Percentiles rank a stretch among this genome's conserved stretches.
Conservation (phyloP, 2,113 vertebrate species). For the Hemichromis elongatus region DNA sequence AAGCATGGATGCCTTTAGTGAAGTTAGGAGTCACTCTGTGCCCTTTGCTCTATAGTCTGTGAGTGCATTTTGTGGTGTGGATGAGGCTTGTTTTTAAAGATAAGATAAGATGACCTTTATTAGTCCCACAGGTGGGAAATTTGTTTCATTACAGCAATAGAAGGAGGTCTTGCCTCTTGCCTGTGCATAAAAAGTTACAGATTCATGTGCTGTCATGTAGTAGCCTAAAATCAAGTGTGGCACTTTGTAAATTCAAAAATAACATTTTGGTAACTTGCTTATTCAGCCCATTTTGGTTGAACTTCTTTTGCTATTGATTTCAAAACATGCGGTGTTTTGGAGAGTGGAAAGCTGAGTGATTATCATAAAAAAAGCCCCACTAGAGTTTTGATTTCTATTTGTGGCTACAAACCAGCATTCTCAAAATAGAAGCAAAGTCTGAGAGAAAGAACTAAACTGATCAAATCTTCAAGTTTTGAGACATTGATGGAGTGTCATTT, state of each 20-base stretch:
- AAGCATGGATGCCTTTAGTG: constrained; percentile 44
- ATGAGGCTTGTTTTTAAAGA: constrained; percentile 42
- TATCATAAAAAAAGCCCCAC: constrained; percentile 17
- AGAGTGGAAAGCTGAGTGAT: constrained; percentile 24
- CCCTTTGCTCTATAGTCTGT: constrained; percentile 13
- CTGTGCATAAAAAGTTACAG: neutral
- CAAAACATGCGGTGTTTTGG: constrained; percentile 3
- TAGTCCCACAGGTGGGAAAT: too few relatives aligned
- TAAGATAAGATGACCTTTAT: too few relatives aligned
- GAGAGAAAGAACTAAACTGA: neutral
- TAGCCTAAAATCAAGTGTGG: neutral
- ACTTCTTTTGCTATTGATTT: constrained; percentile 26
- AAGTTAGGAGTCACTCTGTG: constrained; percentile 7
- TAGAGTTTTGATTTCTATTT: constrained; percentile 36
- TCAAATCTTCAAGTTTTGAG: neutral
- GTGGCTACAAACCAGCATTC: neutral
- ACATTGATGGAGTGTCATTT: constrained; percentile 4
- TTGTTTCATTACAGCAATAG: too few relatives aligned
- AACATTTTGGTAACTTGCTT: neutral
- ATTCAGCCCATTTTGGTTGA: neutral
- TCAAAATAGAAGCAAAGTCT: constrained; percentile 12
- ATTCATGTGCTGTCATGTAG: neutral
- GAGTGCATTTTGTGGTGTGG: constrained; percentile 25
- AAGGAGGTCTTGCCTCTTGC: constrained; percentile 5
- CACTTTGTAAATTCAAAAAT: neutral